phyloP scores from a whole-genome alignment of 2,797 vertebrate species.

The Argentina silus region DNA sequence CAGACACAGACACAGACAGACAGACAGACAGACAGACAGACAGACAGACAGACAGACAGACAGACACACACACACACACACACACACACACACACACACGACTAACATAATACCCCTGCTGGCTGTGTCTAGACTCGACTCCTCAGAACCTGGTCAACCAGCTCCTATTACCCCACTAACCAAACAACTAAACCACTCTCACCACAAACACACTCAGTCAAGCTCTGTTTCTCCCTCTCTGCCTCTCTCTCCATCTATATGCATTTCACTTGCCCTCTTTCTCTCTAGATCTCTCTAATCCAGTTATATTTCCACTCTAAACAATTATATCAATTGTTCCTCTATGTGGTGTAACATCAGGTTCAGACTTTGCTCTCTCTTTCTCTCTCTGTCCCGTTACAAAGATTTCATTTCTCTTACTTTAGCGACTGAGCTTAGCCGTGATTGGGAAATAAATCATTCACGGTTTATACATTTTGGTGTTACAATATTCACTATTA shows the following conservation, averaged over 20 bases:
- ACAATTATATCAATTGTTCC: not conserved
- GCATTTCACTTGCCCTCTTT: not conserved
- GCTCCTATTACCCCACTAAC: not conserved
- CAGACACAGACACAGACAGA: not conserved
- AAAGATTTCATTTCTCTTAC: not conserved
- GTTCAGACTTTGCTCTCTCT: slow-evolving; percentile 4
- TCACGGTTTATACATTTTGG: not conserved
- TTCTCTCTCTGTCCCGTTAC: not conserved
- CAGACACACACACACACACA: not conserved
- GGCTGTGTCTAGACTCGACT: not conserved
- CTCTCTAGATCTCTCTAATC: not conserved
- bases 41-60: too few species aligned
- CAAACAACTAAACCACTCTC: not conserved
- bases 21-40: not conserved
- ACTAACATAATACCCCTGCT: not conserved
- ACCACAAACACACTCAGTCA: not conserved
- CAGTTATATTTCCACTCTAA: not conserved
- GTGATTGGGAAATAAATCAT: not conserved
- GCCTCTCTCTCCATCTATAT: not conserved
- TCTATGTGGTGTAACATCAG: not conserved
- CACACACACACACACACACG: not conserved
- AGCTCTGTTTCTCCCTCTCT: not conserved
- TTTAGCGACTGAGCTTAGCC: not conserved
- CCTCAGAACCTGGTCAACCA: not conserved
- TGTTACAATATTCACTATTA: not conserved